A percentile compares a stretch with the other conserved stretches of the same genome.
Conservation (phyloP, 2,888 invertebrate genomes). For the Altica lythri region DNA sequence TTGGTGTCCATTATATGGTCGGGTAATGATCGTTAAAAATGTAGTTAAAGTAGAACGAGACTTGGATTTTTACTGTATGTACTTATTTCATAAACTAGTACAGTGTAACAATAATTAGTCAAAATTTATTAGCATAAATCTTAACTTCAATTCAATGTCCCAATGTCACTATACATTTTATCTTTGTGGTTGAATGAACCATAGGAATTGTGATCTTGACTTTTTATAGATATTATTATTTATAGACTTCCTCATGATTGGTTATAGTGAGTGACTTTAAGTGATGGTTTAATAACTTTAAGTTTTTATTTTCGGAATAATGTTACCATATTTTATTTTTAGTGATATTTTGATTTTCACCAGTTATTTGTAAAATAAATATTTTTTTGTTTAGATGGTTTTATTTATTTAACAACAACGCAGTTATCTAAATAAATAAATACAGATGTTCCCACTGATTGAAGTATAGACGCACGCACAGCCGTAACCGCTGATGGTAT, state of each 20-base stretch:
- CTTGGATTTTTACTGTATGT: conserved; percentile 30
- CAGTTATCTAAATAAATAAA: too few relatives aligned
- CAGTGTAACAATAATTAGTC: conserved; percentile 29
- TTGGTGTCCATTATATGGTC: conserved; percentile 31
- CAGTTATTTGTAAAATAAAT: conserved; percentile 33
- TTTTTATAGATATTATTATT: conserved; percentile 27
- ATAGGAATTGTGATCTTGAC: conserved; percentile 30
- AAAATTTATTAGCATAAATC: conserved; percentile 27
- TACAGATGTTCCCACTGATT: too few relatives aligned
- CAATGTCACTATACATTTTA: conserved; percentile 23
- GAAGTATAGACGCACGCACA: too few relatives aligned
- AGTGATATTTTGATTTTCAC: conserved; percentile 29
- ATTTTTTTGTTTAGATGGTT: conserved; percentile 28
- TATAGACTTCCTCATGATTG: conserved; percentile 17
- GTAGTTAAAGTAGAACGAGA: conserved; percentile 29
- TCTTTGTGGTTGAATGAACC: conserved; percentile 18
- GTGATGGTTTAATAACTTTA: conserved; percentile 18
- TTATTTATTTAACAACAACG: background rate
- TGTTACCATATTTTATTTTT: conserved; percentile 24
- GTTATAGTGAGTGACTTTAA: conserved; percentile 20
- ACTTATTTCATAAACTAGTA: conserved; percentile 25
- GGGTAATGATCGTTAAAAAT: conserved; percentile 29
- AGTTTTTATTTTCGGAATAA: conserved; percentile 12
- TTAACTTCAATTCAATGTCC: conserved; percentile 26
- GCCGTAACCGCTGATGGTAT: too few relatives aligned